These are phyloP conservation scores for Pristionchus arcanus DNA, from an alignment of 2,888 invertebrate species.

Conservation along the genomic window DNA sequence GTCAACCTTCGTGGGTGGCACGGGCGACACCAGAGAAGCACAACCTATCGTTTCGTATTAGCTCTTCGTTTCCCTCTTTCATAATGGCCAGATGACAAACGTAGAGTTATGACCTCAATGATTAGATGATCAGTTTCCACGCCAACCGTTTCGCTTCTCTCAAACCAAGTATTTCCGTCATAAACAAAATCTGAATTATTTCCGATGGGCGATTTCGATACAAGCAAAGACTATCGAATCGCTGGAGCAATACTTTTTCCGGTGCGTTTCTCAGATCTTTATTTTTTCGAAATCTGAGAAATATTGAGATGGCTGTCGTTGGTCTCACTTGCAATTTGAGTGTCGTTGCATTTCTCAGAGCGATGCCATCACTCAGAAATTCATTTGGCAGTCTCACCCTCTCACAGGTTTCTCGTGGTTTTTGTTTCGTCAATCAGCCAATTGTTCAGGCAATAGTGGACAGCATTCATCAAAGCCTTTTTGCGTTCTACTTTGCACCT, in stretches of 20 bases:
- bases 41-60: too few species aligned
- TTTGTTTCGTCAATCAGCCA: background rate
- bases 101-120: background rate
- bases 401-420: background rate
- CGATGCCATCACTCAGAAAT: background rate
- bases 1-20: background rate
- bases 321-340: background rate
- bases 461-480: background rate
- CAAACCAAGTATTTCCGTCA: background rate
- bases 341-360: background rate
- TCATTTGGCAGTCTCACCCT: background rate
- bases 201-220: background rate
- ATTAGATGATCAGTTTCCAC: background rate
- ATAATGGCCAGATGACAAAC: background rate
- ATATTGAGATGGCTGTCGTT: background rate
- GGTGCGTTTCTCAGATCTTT: background rate
- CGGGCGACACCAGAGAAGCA: background rate
- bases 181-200: background rate
- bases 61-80: background rate
- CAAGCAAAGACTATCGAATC: background rate
- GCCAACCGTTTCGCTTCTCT: background rate
- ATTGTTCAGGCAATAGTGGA: background rate
- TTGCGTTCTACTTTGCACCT: background rate
- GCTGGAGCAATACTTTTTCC: background rate
- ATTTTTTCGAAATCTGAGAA: too few species aligned